Evolutionary conservation across 92 coral and sea anemone species (phyloP).

Genomic region (Pocillopora grandis): DNA sequence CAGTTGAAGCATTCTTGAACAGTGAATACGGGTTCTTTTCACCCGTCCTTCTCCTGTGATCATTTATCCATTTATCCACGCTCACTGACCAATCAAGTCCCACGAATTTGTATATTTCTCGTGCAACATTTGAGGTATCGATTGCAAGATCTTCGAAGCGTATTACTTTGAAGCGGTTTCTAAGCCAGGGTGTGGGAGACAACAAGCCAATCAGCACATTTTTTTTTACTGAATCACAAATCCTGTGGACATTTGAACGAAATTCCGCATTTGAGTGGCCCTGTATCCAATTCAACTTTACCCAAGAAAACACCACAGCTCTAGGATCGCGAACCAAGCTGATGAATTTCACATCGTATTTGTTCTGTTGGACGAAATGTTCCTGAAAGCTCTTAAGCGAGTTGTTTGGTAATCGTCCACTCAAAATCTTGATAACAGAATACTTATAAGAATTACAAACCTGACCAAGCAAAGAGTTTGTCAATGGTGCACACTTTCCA

Average conservation of each 20-base stretch:
- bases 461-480: background rate
- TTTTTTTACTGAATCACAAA: conserved; percentile 16
- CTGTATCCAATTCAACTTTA: conserved; percentile 37
- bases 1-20: conserved; percentile 18
- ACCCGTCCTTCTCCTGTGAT: background rate
- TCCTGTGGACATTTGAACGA: background rate
- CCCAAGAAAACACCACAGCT: conserved; percentile 59
- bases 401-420: conserved; percentile 41
- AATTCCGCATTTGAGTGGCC: conserved; percentile 18
- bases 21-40: conserved; percentile 17
- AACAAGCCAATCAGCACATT: conserved; percentile 16
- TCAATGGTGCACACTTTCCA: background rate
- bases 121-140: conserved; percentile 32
- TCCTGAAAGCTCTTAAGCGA: conserved; percentile 25
- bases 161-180: conserved; percentile 31
- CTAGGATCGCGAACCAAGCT: conserved; percentile 71
- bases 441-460: conserved; percentile 24
- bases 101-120: conserved; percentile 43
- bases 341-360: conserved; percentile 33
- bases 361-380: conserved; percentile 12
- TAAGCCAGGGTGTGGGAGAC: conserved; percentile 46
- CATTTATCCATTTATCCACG: conserved; percentile 17
- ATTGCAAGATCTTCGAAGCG: conserved; percentile 62
- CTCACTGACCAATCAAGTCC: conserved; percentile 15
- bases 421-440: conserved; percentile 54